Evolutionary conservation across 2,888 invertebrate species (phyloP).

Genomic region (Nesidiocoris tenuis): DNA sequence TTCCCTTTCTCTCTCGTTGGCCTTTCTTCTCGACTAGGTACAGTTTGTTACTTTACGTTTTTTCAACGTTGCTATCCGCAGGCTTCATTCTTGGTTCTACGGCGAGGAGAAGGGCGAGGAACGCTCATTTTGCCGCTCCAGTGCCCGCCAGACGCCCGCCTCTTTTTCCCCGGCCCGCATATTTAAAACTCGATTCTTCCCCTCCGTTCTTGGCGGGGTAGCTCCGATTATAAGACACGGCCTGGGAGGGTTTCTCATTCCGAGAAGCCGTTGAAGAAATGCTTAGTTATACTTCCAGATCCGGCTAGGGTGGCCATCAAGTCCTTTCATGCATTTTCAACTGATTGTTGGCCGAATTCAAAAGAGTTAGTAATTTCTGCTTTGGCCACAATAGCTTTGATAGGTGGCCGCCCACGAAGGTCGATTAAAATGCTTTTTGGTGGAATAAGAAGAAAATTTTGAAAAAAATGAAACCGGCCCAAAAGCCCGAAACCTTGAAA

Average conservation of each 20-base stretch:
- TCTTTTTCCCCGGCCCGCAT: not conserved
- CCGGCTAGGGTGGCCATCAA: too few relatives aligned
- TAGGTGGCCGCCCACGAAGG: too few relatives aligned
- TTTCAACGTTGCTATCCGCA: constrained; percentile 3
- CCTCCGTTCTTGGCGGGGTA: not conserved
- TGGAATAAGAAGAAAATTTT: too few relatives aligned
- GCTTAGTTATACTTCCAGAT: not conserved
- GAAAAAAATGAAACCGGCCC: too few relatives aligned
- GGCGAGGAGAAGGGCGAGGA: not conserved
- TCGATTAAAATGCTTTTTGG: too few relatives aligned
- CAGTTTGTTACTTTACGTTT: not conserved
- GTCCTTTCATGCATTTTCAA: too few relatives aligned
- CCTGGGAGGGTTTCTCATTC: not conserved
- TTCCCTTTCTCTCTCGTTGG: not conserved
- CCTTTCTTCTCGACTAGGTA: not conserved
- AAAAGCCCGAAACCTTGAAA: too few relatives aligned
- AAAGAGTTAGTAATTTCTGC: too few relatives aligned
- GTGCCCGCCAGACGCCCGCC: not conserved
- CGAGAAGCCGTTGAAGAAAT: not conserved
- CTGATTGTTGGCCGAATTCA: too few relatives aligned
- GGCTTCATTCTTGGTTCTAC: not conserved
- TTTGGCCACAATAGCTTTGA: too few relatives aligned
- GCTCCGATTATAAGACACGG: not conserved
- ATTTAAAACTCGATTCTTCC: not conserved
- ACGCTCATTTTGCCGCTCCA: constrained; percentile 7